A percentile compares a stretch with the other conserved stretches of the same genome.
Conservation (phyloP, 2,113 vertebrate species). For the Edolisoma coerulescens region DNA sequence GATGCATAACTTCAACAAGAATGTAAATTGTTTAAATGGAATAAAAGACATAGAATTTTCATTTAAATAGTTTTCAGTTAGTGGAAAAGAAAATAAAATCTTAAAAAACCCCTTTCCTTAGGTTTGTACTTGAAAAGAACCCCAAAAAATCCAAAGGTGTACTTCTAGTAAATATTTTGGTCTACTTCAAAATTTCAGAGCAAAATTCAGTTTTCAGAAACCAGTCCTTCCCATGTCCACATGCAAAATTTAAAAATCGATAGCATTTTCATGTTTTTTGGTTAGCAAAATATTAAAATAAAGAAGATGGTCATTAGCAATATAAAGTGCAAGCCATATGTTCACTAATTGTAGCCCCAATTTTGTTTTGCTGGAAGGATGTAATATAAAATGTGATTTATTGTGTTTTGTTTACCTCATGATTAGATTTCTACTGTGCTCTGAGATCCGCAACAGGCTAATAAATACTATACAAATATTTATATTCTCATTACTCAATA, state of each 20-base stretch:
- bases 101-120: background rate
- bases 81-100: background rate
- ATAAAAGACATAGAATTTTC: background rate
- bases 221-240: accelerated
- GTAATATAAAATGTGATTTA: background rate
- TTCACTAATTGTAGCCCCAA: background rate
- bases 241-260: background rate
- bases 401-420: background rate
- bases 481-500: background rate
- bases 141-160: accelerated
- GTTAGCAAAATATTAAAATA: background rate
- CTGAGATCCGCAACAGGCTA: background rate
- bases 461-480: background rate
- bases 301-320: background rate
- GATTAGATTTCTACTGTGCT: background rate
- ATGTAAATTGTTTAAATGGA: background rate
- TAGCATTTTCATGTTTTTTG: background rate
- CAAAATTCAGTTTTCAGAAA: background rate
- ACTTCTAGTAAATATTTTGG: background rate
- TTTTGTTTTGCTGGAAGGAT: background rate
- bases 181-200: background rate
- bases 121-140: background rate
- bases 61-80: background rate
- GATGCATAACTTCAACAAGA: background rate
- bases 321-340: background rate